These are phyloP conservation scores for Eira barbara DNA, from an alignment of 2,113 vertebrate genomes.

Conservation along the genomic window DNA sequence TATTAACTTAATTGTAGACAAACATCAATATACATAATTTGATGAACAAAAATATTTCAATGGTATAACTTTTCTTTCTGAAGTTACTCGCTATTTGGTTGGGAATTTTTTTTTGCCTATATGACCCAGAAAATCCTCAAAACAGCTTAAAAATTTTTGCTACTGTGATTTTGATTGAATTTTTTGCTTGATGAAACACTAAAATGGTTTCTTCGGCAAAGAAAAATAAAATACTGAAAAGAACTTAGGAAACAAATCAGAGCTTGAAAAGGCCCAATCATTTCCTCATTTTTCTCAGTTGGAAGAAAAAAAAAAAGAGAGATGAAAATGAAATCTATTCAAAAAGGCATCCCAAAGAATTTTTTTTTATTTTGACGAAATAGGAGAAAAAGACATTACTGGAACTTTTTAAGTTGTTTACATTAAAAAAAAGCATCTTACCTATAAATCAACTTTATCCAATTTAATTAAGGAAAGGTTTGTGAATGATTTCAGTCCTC, in stretches of 20 bases:
- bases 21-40: neutral
- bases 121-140: neutral
- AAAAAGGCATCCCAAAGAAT: neutral
- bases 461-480: neutral
- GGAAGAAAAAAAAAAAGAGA: neutral
- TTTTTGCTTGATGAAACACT: conserved; percentile 40
- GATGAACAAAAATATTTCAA: conserved; percentile 2
- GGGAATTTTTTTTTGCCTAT: neutral
- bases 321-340: conserved; percentile 4
- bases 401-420: neutral
- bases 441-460: neutral
- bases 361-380: conserved; percentile 1
- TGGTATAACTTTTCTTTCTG: neutral
- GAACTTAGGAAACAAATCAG: conserved; percentile 22
- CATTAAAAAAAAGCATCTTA: neutral
- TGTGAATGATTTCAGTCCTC: neutral
- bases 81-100: neutral
- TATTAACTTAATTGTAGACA: neutral
- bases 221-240: neutral
- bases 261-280: neutral
- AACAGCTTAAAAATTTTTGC: conserved; percentile 13
- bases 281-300: neutral
- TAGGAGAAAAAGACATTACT: neutral
- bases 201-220: conserved; percentile 9
- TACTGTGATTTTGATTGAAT: conserved; percentile 37